Evolutionary conservation across 2,888 invertebrate genomes (phyloP).

Genomic region (Macaria notata): DNA sequence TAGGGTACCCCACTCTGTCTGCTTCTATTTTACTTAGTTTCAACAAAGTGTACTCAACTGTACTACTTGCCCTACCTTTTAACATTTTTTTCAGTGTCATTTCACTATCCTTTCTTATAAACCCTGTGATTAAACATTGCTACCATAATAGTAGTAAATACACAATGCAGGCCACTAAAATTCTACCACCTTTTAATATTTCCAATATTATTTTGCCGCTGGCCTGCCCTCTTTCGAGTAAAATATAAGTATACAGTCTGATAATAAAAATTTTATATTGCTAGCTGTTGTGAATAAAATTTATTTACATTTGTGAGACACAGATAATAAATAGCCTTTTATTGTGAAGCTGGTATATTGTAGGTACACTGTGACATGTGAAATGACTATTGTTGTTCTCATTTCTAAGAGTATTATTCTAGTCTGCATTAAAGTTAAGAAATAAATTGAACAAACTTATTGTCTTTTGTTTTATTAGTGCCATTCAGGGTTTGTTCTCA

Average conservation of each 20-base stretch:
- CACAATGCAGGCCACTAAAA: too few relatives aligned
- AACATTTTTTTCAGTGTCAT: too few relatives aligned
- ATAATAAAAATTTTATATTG: conserved; percentile 78
- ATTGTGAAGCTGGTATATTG: conserved; percentile 74
- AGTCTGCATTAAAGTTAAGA: conserved; percentile 82
- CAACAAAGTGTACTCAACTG: conserved; percentile 16
- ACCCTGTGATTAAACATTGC: too few relatives aligned
- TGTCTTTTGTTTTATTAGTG: conserved; percentile 48
- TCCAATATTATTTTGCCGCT: conserved; percentile 31
- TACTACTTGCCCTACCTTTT: conserved; percentile 18
- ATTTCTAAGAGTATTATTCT: conserved; percentile 83
- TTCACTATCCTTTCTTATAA: too few relatives aligned
- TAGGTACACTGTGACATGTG: conserved; percentile 78
- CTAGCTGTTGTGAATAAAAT: conserved; percentile 82
- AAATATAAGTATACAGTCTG: conserved; percentile 58
- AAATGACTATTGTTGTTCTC: conserved; percentile 82
- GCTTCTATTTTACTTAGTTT: conserved; percentile 38
- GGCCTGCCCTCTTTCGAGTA: conserved; percentile 40
- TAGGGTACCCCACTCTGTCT: conserved; percentile 34
- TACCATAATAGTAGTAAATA: too few relatives aligned
- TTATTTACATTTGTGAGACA: conserved; percentile 76
- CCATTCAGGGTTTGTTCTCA: too few relatives aligned
- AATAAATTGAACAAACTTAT: conserved; percentile 78
- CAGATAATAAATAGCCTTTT: conserved; percentile 78
- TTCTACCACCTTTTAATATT: too few relatives aligned